Conservation (phyloP, 2,113 vertebrate genomes). For the Edolisoma coerulescens region DNA sequence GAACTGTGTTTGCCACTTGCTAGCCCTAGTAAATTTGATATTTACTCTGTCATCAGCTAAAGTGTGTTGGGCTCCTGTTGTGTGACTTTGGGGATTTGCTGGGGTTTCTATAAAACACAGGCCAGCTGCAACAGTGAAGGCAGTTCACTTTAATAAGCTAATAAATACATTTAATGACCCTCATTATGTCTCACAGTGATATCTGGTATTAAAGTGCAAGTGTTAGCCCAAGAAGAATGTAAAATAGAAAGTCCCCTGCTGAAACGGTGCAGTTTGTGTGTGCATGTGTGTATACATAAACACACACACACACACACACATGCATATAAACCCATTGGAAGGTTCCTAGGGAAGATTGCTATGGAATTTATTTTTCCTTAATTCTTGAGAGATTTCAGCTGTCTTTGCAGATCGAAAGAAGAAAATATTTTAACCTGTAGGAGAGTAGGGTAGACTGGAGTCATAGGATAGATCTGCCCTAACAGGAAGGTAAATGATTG, state of each 20-base stretch:
- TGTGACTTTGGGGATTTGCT: conserved; percentile 60
- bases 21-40: conserved; percentile 53
- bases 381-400: neutral
- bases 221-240: conserved; percentile 14
- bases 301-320: neutral
- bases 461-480: neutral
- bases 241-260: conserved; percentile 33
- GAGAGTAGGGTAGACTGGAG: neutral
- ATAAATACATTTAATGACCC: conserved; percentile 65
- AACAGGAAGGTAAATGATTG: neutral
- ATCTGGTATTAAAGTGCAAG: conserved; percentile 56
- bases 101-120: conserved; percentile 58
- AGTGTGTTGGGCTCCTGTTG: conserved; percentile 50
- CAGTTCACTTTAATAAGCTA: conserved; percentile 62
- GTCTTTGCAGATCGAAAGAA: neutral
- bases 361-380: neutral
- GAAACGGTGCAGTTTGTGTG: neutral
- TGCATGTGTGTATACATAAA: neutral
- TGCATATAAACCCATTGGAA: neutral
- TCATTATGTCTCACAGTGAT: conserved; percentile 63
- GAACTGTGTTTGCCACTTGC: conserved; percentile 54
- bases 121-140: conserved; percentile 60
- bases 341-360: neutral
- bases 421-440: neutral
- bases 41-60: conserved; percentile 59